Evolutionary conservation across 2,797 vertebrate species (phyloP), one percentile per base, ranked within the genome.

Genomic region (Mormyrus proboscirostris): DNA sequence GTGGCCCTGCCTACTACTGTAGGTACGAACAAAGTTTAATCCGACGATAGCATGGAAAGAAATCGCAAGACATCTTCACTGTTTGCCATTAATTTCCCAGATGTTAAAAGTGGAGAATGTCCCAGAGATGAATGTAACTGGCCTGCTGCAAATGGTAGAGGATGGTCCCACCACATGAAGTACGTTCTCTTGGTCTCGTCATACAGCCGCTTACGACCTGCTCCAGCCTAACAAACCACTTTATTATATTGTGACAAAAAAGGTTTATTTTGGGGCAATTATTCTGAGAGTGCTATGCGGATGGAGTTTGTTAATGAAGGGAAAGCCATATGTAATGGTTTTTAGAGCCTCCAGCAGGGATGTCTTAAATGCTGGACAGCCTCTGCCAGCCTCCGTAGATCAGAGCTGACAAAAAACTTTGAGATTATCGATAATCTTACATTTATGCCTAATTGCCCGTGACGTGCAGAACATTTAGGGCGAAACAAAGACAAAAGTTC

Each of bases 401-500:
- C 65, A 83, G 55, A 49, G 44, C 19, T 50, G 83, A 88, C 22
- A 29, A 12, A 49, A 88, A 50, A 90, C 86, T 47, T 59, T 19
- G 62, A 59, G 65, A 86, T 85, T 85, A 89, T 89, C 88, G 69
- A 88, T 90, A 90, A 86, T 59, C 49, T 47, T 47, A 29, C 41
- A 49, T 84, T 59, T 50, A 73, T 79, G 41, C 62, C 22, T 22
- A 88, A 89, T 88, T 89, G 62, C 41, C 25, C 87, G 44, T 88
- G 87, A 89, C 87, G 59, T 50, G 51, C 41, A 25, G 49, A 88
- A 90, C 90, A 50, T 90, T 88, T 89, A 65, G 59, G 29, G 69
- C 4, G 12, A 38, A 89, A 89, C 86, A 49, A 88, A 90, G 90
- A 90, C 87, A 88, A 88, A 89, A 86, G 84, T 82, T 44, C 57